A percentile compares a stretch with the other conserved stretches of the same genome.
Evolutionary conservation across 2,113 vertebrate genomes (phyloP).

Genomic region (Ictalurus furcatus): DNA sequence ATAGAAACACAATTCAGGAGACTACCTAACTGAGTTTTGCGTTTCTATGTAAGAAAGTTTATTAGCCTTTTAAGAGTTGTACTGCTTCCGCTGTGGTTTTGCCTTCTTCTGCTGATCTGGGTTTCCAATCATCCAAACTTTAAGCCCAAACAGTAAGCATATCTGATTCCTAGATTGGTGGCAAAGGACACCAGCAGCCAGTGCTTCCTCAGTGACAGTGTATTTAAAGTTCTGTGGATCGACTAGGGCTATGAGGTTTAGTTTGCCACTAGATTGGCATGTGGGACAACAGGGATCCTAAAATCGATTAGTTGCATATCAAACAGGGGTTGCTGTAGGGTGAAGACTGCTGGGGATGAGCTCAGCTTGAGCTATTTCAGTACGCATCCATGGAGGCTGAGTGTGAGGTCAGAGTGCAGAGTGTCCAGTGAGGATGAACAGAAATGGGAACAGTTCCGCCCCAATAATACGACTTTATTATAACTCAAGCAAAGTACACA

Average conservation of each 20-base stretch:
- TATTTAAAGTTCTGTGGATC: slow-evolving; percentile 25
- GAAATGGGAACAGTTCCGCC: slow-evolving; percentile 11
- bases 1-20: not conserved
- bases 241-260: slow-evolving; percentile 46
- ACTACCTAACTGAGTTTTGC: not conserved
- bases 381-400: slow-evolving; percentile 1
- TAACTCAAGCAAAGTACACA: slow-evolving; percentile 37
- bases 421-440: slow-evolving; percentile 40
- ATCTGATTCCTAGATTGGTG: not conserved
- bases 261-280: slow-evolving; percentile 51
- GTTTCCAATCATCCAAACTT: not conserved
- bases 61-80: not conserved
- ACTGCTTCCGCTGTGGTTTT: not conserved
- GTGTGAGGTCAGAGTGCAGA: slow-evolving; percentile 57
- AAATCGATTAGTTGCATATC: slow-evolving; percentile 68
- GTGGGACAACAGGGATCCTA: slow-evolving; percentile 50
- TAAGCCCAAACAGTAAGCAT: not conserved
- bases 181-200: not conserved
- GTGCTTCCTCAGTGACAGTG: slow-evolving; percentile 1
- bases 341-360: slow-evolving; percentile 56
- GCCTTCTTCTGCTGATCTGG: slow-evolving; percentile 13
- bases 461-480: slow-evolving; percentile 61
- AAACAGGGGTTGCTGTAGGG: slow-evolving; percentile 57
- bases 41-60: not conserved
- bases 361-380: slow-evolving; percentile 64